These are phyloP conservation scores for Zaprionus inermis DNA, from an alignment of 1,140 invertebrate genomes.

Conservation along the genomic window DNA sequence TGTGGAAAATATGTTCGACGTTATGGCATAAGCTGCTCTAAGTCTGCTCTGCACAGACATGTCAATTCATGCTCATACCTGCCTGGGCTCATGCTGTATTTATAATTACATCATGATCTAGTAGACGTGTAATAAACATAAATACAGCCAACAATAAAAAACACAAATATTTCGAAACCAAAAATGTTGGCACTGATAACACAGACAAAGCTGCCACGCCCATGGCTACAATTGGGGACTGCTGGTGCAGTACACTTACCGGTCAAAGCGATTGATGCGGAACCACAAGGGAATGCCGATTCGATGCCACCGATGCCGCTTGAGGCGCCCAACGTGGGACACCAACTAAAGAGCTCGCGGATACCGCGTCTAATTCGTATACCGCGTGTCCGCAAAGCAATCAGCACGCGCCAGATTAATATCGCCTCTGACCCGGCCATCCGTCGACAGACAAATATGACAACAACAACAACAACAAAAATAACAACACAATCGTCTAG, in stretches of 20 bases:
- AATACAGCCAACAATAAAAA: not conserved
- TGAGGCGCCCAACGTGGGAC: not conserved
- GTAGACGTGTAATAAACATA: not conserved
- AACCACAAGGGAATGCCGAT: not conserved
- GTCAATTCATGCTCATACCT: not conserved
- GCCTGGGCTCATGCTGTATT: not conserved
- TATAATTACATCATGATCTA: not conserved
- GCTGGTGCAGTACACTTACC: not conserved
- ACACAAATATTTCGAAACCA: not conserved
- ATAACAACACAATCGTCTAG: not conserved
- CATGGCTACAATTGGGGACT: slow-evolving; percentile 10
- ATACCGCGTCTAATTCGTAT: slow-evolving; percentile 23
- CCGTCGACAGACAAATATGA: not conserved
- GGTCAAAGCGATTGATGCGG: not conserved
- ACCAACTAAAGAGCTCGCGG: slow-evolving; percentile 2
- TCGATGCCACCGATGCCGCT: not conserved
- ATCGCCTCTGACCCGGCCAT: not conserved
- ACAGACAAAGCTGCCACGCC: slow-evolving; percentile 13
- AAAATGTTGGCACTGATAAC: slow-evolving; percentile 33
- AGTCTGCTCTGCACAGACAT: not conserved
- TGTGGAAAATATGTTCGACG: too few relatives aligned
- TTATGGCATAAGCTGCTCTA: too few relatives aligned
- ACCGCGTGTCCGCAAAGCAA: not conserved
- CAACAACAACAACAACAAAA: too few relatives aligned
- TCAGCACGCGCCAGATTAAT: not conserved